phyloP scores from a whole-genome alignment of 2,888 invertebrate genomes.

The Ashinkailepas kermadecensis region DNA sequence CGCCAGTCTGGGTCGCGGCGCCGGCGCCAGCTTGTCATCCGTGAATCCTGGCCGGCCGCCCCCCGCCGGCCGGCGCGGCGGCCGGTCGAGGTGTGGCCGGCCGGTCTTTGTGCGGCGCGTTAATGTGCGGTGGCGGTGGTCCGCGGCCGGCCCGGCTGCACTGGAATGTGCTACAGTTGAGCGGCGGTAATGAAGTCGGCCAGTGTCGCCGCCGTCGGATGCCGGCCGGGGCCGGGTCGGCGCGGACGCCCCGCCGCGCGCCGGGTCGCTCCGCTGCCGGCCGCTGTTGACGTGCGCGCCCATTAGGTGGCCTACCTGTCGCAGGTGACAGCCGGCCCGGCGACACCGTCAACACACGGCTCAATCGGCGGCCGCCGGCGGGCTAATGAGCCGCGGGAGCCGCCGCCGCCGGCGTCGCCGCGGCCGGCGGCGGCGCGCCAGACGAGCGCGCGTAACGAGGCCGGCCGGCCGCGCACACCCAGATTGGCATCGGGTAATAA shows the following conservation, averaged over 20 bases:
- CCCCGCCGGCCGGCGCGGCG: neutral
- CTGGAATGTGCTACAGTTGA: neutral
- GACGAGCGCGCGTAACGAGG: neutral
- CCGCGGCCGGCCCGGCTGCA: neutral
- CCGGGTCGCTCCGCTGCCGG: neutral
- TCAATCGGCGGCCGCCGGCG: neutral
- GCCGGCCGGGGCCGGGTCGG: neutral
- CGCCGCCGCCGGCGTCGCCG: neutral
- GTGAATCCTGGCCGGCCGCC: neutral
- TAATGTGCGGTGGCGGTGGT: neutral
- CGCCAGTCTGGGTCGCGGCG: neutral
- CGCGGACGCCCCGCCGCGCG: neutral
- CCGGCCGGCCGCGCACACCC: neutral
- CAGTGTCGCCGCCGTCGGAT: neutral
- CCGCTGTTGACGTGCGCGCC: neutral
- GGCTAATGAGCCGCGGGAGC: neutral
- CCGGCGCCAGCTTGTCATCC: neutral
- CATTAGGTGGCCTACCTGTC: neutral
- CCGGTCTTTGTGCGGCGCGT: neutral
- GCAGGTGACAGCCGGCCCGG: neutral
- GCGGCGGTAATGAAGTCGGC: neutral
- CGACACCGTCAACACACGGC: neutral
- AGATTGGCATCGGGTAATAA: constrained; percentile 7
- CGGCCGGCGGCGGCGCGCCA: neutral
- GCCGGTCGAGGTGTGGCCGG: neutral